Base-by-base conservation (phyloP, 64 coral and sea anemone species). In the Actinia equina region DNA sequence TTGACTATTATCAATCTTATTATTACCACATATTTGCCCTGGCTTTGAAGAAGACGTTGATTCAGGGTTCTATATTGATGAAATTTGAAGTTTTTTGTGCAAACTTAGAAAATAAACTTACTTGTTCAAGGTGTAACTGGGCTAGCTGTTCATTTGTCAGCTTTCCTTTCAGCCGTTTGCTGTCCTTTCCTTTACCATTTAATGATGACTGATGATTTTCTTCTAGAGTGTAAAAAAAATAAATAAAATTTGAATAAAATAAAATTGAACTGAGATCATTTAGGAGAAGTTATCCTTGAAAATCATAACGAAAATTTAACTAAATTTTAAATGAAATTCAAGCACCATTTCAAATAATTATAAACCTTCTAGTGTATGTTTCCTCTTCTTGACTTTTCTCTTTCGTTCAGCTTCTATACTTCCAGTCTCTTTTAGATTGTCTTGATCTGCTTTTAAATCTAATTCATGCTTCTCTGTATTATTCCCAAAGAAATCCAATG, bases 401-500 rank as follows among this genome's bases (percentile, higher is more conserved):
- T 22, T 23, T 20, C 7, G 5, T 23, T 41, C 69, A 30, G 25
- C n/a, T 30, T 74, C 13, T 41, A 2, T 16, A 30, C 13, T 41
- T 74, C 25, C 69, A 30, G n/a, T 41, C 20, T 30, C 27, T 41
- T 74, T 14, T 12, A 74, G 26, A 14, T 16, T 30, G 25, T 74
- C 69, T 13, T 71, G n/a, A 15, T 74, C 27, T 74, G 11, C 69
- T 11, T 30, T 74, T 11, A 30, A 4, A 26, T 41, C 69, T 74
- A 11, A 74, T 41, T n/a, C 69, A 30, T 74, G 23, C 12, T 14
- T 74, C 15, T 11, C 69, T 41, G 69, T 41, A 41, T 74, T 74
- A 17, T 92, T 87, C 62, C 94, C 94, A 92, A 95, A 95, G 80
- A 92, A 95, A 63, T 95, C 94, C 53, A 95, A 77, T 5, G 90